phyloP scores from a whole-genome alignment of 1,140 invertebrate genomes.

The Plutomurus gul region DNA sequence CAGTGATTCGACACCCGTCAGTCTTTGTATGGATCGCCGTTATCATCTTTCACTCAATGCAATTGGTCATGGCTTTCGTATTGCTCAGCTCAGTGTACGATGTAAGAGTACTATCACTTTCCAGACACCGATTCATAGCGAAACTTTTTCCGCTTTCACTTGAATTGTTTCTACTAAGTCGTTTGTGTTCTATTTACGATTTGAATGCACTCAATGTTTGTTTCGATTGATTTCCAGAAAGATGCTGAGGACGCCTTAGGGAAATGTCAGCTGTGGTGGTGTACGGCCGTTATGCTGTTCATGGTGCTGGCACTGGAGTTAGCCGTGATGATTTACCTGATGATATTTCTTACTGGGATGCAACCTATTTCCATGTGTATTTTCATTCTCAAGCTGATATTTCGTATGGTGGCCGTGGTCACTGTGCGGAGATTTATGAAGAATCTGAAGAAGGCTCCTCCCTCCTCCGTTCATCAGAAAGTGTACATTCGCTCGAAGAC shows the following conservation, averaged over 20 bases:
- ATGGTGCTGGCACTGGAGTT: constrained; percentile 32
- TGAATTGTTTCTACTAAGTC: too few species aligned
- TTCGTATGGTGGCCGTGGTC: constrained; percentile 34
- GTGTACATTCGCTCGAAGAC: constrained; percentile 46
- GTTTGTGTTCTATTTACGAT: too few species aligned
- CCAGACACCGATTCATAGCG: too few species aligned
- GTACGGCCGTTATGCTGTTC: constrained; percentile 35
- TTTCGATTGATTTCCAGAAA: background rate
- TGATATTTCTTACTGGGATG: constrained; percentile 33
- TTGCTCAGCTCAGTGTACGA: constrained; percentile 42
- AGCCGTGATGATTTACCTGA: constrained; percentile 30
- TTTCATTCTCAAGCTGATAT: constrained; percentile 40
- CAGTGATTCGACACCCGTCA: constrained; percentile 37
- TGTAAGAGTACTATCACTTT: constrained; percentile 7
- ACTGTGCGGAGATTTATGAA: constrained; percentile 43
- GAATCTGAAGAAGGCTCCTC: constrained; percentile 43
- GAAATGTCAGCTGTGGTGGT: constrained; percentile 40
- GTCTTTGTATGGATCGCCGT: constrained; percentile 41
- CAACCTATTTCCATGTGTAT: constrained; percentile 42
- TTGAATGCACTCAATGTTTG: too few species aligned
- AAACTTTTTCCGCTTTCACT: too few species aligned
- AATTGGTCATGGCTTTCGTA: constrained; percentile 37
- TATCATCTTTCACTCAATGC: constrained; percentile 38
- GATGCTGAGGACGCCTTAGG: constrained; percentile 44
- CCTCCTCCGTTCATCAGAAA: constrained; percentile 39